Evolutionary conservation across 1,140 invertebrate genomes (phyloP).

Genomic region (Drosophila triauraria): DNA sequence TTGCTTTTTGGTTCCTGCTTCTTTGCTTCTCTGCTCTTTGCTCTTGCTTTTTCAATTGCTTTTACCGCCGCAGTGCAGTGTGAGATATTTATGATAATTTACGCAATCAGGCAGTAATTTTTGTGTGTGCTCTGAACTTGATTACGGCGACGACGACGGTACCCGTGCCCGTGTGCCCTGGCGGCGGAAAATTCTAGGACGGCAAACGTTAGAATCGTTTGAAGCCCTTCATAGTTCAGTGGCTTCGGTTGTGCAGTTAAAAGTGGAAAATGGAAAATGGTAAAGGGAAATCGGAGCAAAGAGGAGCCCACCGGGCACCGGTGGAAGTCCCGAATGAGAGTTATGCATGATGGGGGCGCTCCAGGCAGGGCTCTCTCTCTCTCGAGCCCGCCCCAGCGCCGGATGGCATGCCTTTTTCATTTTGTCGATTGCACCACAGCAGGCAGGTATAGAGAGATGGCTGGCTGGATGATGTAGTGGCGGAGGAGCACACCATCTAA

Average conservation of each 20-base stretch:
- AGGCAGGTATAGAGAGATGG: neutral
- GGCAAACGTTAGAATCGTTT: conserved; percentile 38
- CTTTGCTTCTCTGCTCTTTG: neutral
- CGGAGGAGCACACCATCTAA: too few relatives aligned
- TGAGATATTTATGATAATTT: conserved; percentile 55
- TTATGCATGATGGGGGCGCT: conserved; percentile 31
- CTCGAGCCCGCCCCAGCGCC: conserved; percentile 6
- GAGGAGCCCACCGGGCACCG: neutral
- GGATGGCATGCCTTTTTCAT: conserved; percentile 39
- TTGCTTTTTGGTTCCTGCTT: neutral
- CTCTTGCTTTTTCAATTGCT: conserved; percentile 21
- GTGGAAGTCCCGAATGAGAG: conserved; percentile 14
- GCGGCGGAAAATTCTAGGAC: conserved; percentile 19
- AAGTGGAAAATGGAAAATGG: conserved; percentile 12
- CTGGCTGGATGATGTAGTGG: neutral
- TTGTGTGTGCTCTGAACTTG: conserved; percentile 53
- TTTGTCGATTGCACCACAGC: conserved; percentile 52
- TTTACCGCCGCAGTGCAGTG: conserved; percentile 16
- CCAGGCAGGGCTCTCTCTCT: neutral
- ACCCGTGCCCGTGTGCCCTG: neutral
- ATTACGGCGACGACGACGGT: conserved; percentile 20
- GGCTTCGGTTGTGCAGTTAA: conserved; percentile 29
- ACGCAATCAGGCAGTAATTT: conserved; percentile 53
- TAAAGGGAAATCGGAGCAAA: conserved; percentile 25
- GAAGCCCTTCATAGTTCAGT: conserved; percentile 50